Evolutionary conservation across 2,113 vertebrate species (phyloP).

Genomic region (Tapirus terrestris): DNA sequence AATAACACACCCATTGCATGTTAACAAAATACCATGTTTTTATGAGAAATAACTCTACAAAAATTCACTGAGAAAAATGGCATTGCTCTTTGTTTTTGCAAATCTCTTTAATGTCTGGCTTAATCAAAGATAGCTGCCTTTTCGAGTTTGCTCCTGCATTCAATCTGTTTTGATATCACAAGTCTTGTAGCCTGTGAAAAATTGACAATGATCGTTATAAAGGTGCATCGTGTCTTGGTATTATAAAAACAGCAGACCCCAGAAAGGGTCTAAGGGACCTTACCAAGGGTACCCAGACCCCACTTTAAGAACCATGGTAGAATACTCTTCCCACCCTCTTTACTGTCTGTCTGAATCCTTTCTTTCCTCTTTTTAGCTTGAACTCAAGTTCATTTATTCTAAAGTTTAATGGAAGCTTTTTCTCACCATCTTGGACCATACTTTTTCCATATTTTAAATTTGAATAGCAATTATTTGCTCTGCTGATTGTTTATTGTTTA

Average conservation of each 20-base stretch:
- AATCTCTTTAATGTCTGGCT: neutral
- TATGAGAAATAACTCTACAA: neutral
- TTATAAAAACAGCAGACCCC: neutral
- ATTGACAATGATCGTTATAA: neutral
- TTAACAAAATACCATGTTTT: neutral
- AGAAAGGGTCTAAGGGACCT: neutral
- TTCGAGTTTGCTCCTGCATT: neutral
- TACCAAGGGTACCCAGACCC: too few relatives aligned
- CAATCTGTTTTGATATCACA: neutral
- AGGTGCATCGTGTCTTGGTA: neutral
- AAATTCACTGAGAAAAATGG: neutral
- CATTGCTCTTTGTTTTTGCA: neutral
- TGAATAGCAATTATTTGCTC: neutral
- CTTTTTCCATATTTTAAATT: neutral
- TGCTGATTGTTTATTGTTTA: neutral
- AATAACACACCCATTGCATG: neutral
- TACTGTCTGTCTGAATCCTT: neutral
- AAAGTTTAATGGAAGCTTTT: neutral
- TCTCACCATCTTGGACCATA: neutral
- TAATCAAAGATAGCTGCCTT: neutral
- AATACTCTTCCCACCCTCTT: fast-evolving
- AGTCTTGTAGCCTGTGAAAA: neutral
- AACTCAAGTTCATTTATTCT: neutral
- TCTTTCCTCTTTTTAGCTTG: neutral
- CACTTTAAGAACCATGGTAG: neutral